phyloP scores from a whole-genome alignment of 2,113 vertebrate species.

The Myotis brandtii region DNA sequence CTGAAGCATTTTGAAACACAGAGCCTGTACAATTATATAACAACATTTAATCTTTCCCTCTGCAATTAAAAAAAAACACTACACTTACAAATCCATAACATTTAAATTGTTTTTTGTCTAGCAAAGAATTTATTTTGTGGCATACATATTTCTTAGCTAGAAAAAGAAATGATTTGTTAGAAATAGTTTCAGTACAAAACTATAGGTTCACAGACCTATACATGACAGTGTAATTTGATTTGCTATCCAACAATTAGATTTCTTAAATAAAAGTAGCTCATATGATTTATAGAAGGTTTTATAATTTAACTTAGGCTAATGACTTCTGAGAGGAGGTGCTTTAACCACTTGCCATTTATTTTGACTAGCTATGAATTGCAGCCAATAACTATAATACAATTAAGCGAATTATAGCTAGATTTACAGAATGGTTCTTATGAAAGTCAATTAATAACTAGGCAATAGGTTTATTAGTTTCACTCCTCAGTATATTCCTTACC shows the following conservation, averaged over 20 bases:
- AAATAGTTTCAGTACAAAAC: background rate
- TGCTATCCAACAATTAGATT: background rate
- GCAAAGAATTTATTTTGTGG: background rate
- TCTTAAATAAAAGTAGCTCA: slow-evolving; percentile 19
- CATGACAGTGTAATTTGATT: background rate
- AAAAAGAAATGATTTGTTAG: background rate
- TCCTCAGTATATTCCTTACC: slow-evolving; percentile 41
- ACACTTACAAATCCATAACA: background rate
- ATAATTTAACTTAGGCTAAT: background rate
- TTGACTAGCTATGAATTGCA: background rate
- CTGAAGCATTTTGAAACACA: background rate
- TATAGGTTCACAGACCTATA: background rate
- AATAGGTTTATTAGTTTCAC: background rate
- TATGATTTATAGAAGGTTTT: background rate
- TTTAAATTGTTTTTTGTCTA: background rate
- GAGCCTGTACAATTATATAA: background rate
- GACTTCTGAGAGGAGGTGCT: background rate
- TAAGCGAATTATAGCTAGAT: slow-evolving; percentile 19
- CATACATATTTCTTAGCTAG: background rate
- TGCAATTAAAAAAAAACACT: background rate
- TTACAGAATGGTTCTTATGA: slow-evolving; percentile 52
- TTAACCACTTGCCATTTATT: slow-evolving; percentile 49
- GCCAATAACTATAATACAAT: slow-evolving; percentile 43
- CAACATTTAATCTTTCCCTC: background rate
- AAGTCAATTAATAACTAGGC: slow-evolving; percentile 53